These are phyloP conservation scores for Eilema caniola DNA, from an alignment of 2,888 invertebrate species.

Conservation along the genomic window DNA sequence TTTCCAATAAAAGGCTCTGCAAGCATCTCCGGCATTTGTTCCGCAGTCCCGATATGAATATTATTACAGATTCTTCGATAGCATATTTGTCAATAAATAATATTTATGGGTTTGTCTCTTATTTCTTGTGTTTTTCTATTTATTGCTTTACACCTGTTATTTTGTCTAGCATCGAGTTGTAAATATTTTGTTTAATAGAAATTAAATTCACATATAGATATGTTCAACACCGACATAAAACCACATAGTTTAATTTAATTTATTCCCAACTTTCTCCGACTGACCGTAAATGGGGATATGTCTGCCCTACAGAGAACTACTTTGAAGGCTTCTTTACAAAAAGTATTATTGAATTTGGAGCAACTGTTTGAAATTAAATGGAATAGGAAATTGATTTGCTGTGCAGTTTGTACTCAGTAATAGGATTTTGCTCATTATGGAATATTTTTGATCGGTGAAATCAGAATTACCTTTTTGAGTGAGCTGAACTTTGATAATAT, in stretches of 20 bases:
- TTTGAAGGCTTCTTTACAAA: slow-evolving; percentile 21
- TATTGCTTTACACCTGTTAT: neutral
- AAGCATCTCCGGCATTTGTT: slow-evolving; percentile 37
- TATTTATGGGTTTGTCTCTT: slow-evolving; percentile 20
- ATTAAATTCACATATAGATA: neutral
- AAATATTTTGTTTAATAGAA: neutral
- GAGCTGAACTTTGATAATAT: neutral
- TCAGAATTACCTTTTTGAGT: neutral
- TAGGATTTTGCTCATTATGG: neutral
- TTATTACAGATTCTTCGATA: slow-evolving; percentile 45
- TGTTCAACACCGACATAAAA: slow-evolving; percentile 5
- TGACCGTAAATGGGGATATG: slow-evolving; percentile 20
- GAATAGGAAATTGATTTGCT: slow-evolving; percentile 15
- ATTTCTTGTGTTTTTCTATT: neutral
- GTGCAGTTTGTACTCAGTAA: neutral
- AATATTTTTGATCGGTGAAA: neutral
- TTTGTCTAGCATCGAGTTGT: neutral
- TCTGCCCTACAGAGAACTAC: slow-evolving; percentile 13
- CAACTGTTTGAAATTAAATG: slow-evolving; percentile 15
- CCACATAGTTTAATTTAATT: slow-evolving; percentile 19
- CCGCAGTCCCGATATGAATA: slow-evolving; percentile 44
- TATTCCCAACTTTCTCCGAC: slow-evolving; percentile 17
- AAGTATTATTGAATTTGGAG: slow-evolving; percentile 17
- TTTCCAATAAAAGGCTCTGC: slow-evolving; percentile 42
- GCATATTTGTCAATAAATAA: slow-evolving; percentile 28